Evolutionary conservation across 2,797 vertebrate species (phyloP).

Genomic region (Halcyon badia): DNA sequence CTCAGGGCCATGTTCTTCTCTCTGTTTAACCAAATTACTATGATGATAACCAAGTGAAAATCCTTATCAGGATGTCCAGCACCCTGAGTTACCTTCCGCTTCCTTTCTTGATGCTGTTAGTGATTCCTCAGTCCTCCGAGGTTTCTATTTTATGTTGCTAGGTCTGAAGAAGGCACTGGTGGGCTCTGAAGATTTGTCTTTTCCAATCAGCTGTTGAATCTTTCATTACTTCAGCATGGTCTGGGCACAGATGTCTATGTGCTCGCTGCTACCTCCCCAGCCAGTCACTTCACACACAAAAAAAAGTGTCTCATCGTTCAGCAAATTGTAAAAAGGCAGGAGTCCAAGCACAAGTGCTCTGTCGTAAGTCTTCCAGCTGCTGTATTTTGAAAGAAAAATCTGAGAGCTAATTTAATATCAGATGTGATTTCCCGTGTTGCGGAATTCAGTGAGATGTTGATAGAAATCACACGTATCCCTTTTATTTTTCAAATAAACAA

Average conservation of each 20-base stretch:
- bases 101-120: background rate
- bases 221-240: background rate
- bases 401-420: slow-evolving; percentile 1
- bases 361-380: background rate
- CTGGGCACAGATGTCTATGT: background rate
- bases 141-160: background rate
- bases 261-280: background rate
- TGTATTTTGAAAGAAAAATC: background rate
- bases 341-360: background rate
- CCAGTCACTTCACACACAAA: background rate
- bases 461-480: background rate
- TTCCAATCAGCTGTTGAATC: background rate
- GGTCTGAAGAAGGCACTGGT: background rate
- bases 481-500: background rate
- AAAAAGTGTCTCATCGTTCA: background rate
- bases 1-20: background rate
- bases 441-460: background rate
- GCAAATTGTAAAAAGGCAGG: background rate
- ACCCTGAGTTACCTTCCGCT: background rate
- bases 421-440: background rate
- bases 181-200: background rate
- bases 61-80: background rate
- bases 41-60: background rate
- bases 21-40: background rate
- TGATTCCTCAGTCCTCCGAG: background rate